Base-by-base conservation (phyloP, 2,888 invertebrate species). In the Pristionchus mayeri region DNA sequence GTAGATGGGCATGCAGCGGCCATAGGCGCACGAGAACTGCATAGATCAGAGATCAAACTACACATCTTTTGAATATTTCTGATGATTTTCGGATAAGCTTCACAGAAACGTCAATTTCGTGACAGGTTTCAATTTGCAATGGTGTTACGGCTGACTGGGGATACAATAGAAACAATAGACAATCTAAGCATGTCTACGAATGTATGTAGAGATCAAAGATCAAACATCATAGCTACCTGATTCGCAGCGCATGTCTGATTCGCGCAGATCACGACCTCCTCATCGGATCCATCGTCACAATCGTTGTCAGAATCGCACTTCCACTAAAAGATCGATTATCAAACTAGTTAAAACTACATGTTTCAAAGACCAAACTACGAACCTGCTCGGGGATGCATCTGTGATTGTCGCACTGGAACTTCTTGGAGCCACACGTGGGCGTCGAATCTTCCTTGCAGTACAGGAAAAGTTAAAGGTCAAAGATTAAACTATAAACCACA, bases 241-340 rank as follows among this genome's bases (percentile, higher is more conserved):
- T 96, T 96, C 0, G 95, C 94, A 0, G 97, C 96, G 90, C 98
- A 98, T 0, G 97, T 97, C 40, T 88, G 85, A 81, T 93, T 93
- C 0, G 96, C 96, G 85, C 92, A 92, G 24, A 91, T 24, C 75
- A 91, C 90, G 9, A 91, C 57, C 78, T 97, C 96, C 94, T 98
- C 97, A 93, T 98, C 97, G 0, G 96, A 96, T 79, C 96, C 97
- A 93, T 96, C 96, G 88, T 96, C 97, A 94, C 97, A 97, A 95
- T 97, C 97, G 93, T 95, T 95, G 93, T 97, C 96, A 94, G 97
- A 97, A 95, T 98, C 97, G 95, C 97, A 98, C 90, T 97, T 96
- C 95, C 95, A 92, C 86, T 91, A 30, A 37, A 67, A 48, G 50
- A 78, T 50, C 50, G 50, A 71, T 40, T 16, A 44, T 71, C 40